These are phyloP conservation scores for Brachypteracias leptosomus DNA, from an alignment of 2,113 vertebrate species.

Conservation along the genomic window DNA sequence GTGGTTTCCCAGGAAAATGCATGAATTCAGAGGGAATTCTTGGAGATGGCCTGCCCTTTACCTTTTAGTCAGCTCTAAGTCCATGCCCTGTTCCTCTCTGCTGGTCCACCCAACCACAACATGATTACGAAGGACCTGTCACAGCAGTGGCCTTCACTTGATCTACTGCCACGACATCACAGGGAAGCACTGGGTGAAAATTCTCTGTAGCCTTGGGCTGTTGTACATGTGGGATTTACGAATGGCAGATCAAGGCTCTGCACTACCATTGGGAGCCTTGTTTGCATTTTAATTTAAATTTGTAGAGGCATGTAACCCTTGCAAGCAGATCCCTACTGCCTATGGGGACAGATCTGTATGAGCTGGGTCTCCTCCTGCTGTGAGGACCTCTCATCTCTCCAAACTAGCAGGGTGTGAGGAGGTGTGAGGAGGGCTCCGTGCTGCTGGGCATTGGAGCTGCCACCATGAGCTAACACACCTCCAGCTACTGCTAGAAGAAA, in stretches of 20 bases:
- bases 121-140: too few relatives aligned
- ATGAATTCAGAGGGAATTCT: background rate
- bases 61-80: background rate
- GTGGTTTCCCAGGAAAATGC: background rate
- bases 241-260: background rate
- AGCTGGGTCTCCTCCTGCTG: background rate
- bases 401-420: background rate
- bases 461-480: background rate
- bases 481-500: background rate
- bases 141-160: fast-evolving
- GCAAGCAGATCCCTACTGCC: background rate
- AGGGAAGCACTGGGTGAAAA: fast-evolving
- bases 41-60: background rate
- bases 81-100: background rate
- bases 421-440: background rate
- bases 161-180: fast-evolving
- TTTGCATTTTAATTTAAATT: background rate
- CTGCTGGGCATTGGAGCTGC: background rate
- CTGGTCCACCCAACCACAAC: background rate
- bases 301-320: background rate
- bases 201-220: background rate
- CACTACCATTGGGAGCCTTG: background rate
- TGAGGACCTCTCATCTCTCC: background rate
- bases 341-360: background rate
- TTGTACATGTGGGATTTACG: fast-evolving